Percentiles rank a stretch among this genome's conserved stretches.
These are phyloP conservation scores for Drosophila neonasuta DNA, from an alignment of 2,888 invertebrate species.

Conservation along the genomic window DNA sequence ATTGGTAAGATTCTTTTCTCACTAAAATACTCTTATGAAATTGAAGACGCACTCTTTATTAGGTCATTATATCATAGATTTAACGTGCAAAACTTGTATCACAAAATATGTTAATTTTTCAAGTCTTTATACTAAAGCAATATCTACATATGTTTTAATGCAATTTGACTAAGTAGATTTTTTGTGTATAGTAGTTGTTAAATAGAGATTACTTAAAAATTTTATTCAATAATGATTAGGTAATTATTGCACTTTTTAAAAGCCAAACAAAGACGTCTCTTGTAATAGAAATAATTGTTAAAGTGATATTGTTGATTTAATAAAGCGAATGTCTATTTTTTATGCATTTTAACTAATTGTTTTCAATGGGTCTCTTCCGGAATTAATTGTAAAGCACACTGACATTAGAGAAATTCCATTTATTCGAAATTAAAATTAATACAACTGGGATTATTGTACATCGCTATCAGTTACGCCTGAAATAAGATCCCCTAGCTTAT, in stretches of 20 bases:
- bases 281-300: constrained; percentile 29
- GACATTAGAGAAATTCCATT: neutral
- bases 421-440: constrained; percentile 3
- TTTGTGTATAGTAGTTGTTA: neutral
- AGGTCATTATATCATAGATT: neutral
- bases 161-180: neutral
- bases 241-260: constrained; percentile 10
- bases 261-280: constrained; percentile 36
- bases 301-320: constrained; percentile 41
- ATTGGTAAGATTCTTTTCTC: neutral
- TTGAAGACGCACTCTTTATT: neutral
- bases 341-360: constrained; percentile 11
- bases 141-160: neutral
- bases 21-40: constrained; percentile 24
- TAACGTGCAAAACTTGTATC: too few species aligned
- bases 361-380: neutral
- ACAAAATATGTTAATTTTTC: neutral
- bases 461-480: constrained; percentile 13
- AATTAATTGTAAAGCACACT: neutral
- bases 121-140: neutral
- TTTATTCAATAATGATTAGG: neutral
- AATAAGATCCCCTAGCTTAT: neutral
- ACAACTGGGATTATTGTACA: neutral
- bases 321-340: constrained; percentile 49
- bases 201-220: neutral